A percentile compares a stretch with the other conserved stretches of the same genome.
phyloP scores from a whole-genome alignment of 1,140 invertebrate species.

The Drosophila simulans region DNA sequence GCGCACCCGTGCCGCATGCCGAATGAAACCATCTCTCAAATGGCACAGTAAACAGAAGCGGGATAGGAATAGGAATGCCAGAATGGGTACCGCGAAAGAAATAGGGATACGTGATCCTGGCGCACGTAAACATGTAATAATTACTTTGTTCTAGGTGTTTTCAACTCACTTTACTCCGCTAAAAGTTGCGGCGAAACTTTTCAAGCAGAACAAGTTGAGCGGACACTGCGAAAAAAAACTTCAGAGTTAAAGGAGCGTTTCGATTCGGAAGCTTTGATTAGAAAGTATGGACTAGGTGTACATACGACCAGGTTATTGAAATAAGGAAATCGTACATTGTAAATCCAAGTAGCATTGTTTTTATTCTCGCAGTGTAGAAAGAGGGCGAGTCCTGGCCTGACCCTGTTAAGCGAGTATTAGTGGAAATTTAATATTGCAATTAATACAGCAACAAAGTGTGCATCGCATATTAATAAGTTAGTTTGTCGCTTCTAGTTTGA shows the following conservation, averaged over 20 bases:
- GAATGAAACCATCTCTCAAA: constrained; percentile 61
- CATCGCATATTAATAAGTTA: constrained; percentile 83
- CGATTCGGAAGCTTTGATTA: no score
- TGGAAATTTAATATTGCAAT: constrained; percentile 84
- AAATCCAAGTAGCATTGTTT: background rate
- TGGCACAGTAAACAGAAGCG: constrained; percentile 20
- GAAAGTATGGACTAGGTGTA: no score
- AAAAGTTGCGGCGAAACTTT: constrained; percentile 51
- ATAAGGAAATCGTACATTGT: no score
- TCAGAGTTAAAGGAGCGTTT: background rate
- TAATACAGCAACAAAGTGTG: constrained; percentile 82
- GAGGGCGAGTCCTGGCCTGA: constrained; percentile 21
- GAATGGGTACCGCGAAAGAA: constrained; percentile 1
- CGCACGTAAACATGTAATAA: constrained; percentile 68
- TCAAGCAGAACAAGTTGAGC: constrained; percentile 25
- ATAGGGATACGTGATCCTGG: constrained; percentile 21
- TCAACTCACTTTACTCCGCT: constrained; percentile 50
- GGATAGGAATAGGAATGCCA: constrained; percentile 6
- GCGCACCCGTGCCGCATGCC: constrained; percentile 60
- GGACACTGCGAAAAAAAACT: constrained; percentile 9
- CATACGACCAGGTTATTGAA: no score
- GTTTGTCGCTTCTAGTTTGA: constrained; percentile 58
- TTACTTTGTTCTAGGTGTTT: constrained; percentile 61
- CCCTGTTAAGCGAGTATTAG: constrained; percentile 77
- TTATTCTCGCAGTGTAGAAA: constrained; percentile 7